phyloP scores from a whole-genome alignment of 2,797 vertebrate genomes.

The Phataginus tetradactyla region DNA sequence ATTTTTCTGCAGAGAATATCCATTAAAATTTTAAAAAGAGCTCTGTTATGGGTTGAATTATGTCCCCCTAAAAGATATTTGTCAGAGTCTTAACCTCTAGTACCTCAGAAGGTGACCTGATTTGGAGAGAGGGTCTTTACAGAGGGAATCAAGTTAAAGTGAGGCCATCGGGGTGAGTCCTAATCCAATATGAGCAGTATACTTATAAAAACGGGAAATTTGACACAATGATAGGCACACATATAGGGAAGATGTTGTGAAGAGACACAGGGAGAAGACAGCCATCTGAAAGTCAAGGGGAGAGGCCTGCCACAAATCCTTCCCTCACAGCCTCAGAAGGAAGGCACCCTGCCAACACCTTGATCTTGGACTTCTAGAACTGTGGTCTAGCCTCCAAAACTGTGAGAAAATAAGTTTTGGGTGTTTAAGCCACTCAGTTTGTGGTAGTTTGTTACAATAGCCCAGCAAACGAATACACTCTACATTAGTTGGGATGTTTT shows the following conservation, averaged over 20 bases:
- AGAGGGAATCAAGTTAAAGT: slow-evolving; percentile 38
- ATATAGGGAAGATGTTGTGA: neutral
- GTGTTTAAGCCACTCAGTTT: neutral
- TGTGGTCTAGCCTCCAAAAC: neutral
- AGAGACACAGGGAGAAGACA: neutral
- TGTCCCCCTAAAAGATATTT: neutral
- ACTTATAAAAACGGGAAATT: neutral
- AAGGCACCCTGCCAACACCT: neutral
- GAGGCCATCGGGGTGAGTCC: neutral
- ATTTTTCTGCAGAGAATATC: slow-evolving; percentile 30
- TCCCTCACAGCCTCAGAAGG: neutral
- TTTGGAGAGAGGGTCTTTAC: slow-evolving; percentile 13
- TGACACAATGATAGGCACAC: neutral
- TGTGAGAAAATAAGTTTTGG: neutral
- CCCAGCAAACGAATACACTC: neutral
- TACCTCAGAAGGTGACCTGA: neutral
- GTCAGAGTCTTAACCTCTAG: neutral
- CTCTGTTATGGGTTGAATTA: neutral
- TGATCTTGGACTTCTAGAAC: neutral
- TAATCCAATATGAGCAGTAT: neutral
- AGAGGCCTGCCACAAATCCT: neutral
- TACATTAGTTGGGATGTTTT: neutral
- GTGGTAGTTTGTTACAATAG: neutral
- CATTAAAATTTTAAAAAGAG: slow-evolving; percentile 18
- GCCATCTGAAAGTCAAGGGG: neutral